These are phyloP conservation scores for Anguilla megastoma DNA, from an alignment of 2,797 vertebrate species.

Conservation along the genomic window DNA sequence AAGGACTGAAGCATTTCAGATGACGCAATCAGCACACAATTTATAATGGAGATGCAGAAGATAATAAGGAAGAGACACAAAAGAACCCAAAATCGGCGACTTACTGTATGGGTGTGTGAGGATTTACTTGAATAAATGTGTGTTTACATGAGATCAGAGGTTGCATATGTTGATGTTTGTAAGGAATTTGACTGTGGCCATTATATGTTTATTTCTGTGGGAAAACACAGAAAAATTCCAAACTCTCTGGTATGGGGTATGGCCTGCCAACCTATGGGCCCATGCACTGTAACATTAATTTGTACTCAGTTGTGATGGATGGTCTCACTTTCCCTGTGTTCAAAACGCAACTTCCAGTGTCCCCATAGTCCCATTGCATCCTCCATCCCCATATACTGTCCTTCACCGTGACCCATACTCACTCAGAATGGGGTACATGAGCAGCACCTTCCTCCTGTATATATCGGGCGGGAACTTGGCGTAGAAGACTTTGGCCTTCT, in stretches of 20 bases:
- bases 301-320: neutral
- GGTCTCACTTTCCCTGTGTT: slow-evolving; percentile 25
- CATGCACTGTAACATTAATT: neutral
- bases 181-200: neutral
- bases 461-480: slow-evolving; percentile 97
- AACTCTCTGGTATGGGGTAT: neutral
- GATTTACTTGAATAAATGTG: too few species aligned
- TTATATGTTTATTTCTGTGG: neutral
- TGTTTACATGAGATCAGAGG: too few species aligned
- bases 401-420: slow-evolving; percentile 64
- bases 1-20: too few species aligned
- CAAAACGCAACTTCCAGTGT: slow-evolving; percentile 38
- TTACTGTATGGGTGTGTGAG: too few species aligned
- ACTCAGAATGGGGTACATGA: slow-evolving; percentile 98
- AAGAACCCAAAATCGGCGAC: too few species aligned
- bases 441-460: slow-evolving; percentile 92
- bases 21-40: too few species aligned
- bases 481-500: slow-evolving; percentile 95
- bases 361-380: neutral
- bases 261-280: neutral
- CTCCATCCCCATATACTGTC: neutral
- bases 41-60: too few species aligned
- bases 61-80: too few species aligned
- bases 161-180: neutral
- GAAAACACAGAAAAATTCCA: neutral